phyloP scores from a whole-genome alignment of 2,888 invertebrate species.

The Camptogramma bilineatum region DNA sequence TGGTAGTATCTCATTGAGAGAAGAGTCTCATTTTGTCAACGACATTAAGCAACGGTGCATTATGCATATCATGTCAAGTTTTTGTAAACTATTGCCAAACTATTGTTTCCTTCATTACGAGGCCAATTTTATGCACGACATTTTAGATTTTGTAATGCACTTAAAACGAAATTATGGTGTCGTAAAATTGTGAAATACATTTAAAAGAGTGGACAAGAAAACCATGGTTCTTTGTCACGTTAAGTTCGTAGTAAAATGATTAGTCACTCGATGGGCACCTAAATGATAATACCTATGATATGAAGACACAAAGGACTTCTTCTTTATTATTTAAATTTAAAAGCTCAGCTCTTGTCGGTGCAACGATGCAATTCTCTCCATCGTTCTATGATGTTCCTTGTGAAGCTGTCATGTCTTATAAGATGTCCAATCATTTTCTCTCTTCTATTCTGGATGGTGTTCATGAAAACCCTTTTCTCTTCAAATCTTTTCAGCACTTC shows the following conservation, averaged over 20 bases:
- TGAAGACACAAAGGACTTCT: too few relatives aligned
- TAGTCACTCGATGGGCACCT: not conserved
- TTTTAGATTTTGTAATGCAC: conserved; percentile 21
- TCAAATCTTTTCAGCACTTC: too few relatives aligned
- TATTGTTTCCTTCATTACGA: conserved; percentile 15
- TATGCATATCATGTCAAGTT: conserved; percentile 15
- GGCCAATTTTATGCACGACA: conserved; percentile 26
- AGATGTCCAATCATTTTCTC: too few relatives aligned
- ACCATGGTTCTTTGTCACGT: not conserved
- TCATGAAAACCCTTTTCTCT: too few relatives aligned
- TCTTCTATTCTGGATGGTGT: too few relatives aligned
- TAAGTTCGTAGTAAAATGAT: not conserved
- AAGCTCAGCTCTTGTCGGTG: too few relatives aligned
- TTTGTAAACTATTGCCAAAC: conserved; percentile 25
- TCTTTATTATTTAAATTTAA: too few relatives aligned
- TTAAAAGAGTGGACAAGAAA: not conserved
- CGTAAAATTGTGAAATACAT: conserved; percentile 8
- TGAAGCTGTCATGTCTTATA: too few relatives aligned
- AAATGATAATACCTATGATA: too few relatives aligned
- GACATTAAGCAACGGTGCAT: conserved; percentile 14
- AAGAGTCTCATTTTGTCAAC: not conserved
- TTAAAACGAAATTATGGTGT: conserved; percentile 23
- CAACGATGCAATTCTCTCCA: too few relatives aligned
- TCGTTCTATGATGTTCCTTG: too few relatives aligned
- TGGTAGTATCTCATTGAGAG: too few relatives aligned